These are phyloP conservation scores for Lacerta viridis DNA, from an alignment of 2,797 vertebrate genomes.

Conservation along the genomic window DNA sequence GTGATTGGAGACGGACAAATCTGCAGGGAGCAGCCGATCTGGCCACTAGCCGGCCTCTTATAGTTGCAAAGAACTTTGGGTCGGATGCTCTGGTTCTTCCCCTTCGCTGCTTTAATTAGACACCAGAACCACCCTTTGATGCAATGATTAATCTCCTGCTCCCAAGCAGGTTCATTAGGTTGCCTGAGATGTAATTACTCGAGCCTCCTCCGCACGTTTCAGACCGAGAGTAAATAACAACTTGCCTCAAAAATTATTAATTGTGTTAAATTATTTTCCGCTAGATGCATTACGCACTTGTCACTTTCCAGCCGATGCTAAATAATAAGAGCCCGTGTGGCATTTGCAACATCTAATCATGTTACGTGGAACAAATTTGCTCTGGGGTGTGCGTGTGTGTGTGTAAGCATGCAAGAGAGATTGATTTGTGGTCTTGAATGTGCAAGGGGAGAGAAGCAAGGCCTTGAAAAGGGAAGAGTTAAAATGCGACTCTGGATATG, in stretches of 20 bases:
- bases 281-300: constrained; percentile 52
- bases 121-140: neutral
- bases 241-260: constrained; percentile 60
- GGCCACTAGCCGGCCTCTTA: neutral
- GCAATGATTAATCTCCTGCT: constrained; percentile 51
- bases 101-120: constrained; percentile 11
- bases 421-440: neutral
- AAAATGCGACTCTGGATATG: neutral
- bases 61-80: neutral
- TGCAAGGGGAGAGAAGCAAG: neutral
- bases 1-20: neutral
- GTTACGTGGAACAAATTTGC: constrained; percentile 46
- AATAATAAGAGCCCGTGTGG: constrained; percentile 62
- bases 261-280: constrained; percentile 57
- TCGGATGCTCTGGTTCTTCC: neutral
- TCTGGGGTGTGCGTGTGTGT: neutral
- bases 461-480: neutral
- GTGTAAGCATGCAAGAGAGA: neutral
- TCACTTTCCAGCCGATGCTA: constrained; percentile 44
- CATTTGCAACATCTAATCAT: constrained; percentile 61
- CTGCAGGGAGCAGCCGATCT: neutral
- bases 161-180: constrained; percentile 27
- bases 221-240: constrained; percentile 50
- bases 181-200: constrained; percentile 48
- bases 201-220: constrained; percentile 51